Evolutionary conservation across 2,888 invertebrate species (phyloP), one percentile per base, ranked within the genome.

Genomic region (Folsomia manolachei): DNA sequence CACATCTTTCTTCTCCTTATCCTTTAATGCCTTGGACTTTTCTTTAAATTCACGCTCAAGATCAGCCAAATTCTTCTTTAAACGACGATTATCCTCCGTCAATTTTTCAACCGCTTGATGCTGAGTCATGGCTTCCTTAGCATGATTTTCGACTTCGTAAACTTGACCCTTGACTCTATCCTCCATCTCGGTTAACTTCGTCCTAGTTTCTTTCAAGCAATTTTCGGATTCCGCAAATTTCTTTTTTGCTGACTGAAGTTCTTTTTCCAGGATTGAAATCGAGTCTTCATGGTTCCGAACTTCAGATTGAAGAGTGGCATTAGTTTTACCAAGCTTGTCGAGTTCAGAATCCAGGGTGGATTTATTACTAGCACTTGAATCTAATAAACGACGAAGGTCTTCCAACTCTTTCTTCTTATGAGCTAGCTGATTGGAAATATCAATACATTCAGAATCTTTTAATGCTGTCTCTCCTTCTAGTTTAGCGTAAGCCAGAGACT

Each of bases 401-500:
- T 39, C 39, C 4, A 39, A 14, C 14, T 39, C 39, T 14, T 39
- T 39, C 39, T 4, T 39, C 39, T 39, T 39, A 14, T 39, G 39
- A 14, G 39, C 39, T 14, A 39, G 14, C 14, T 39, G 4, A 14
- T 39, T 39, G 39, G 39, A 39, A 60, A 60, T 4, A 78, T 90
- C 90, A 65, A 88, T 86, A 79, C 88, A 86, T 71, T 88, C 87
- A 7, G 60, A 60, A 79, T 89, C 88, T 65, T 90, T 90, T 81
- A 89, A 89, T 67, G 86, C 81, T n/a, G 87, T 82, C 82, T 82
- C 82, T 71, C 80, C 76, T 39, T 81, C 73, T 52, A 72, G 19
- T 7, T 26, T 63, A 14, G 39, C 4, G 14, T 39, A 39, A 39
- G 39, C 14, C 14, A 39, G 39, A 39, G 39, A 39, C 39, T 39